Base-by-base conservation (phyloP, 37 sponge, comb jelly and placozoan genomes). In the Geodia barretti region DNA sequence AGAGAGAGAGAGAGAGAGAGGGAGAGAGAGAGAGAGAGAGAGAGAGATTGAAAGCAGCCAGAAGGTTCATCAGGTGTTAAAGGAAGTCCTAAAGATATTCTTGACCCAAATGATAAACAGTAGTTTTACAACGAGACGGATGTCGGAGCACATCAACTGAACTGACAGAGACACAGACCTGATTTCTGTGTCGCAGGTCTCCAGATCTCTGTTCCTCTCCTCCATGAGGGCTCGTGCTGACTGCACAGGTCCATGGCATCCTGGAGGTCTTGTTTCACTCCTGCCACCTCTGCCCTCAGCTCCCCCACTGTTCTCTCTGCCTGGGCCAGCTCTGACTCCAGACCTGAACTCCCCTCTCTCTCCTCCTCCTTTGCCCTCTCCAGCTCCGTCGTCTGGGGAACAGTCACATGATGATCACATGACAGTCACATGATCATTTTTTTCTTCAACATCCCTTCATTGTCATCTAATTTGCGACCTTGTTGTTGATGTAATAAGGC, bases 201-300 rank as follows among this genome's bases (percentile, higher is more conserved):
- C 33, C 33, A 87, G 70, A 60, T 81, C 82, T 30, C 35, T 66
- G 62, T 68, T 78, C 60, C 77, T 77, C 64, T 91, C 83, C 60
- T 91, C 86, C 68, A 67, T 4, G 82, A 75, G 2, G 60, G n/a
- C 64, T 86, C 87, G n/a, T 78, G 72, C 71, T 78, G 66, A 24
- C 33, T 67, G 39, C 83, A 78, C 7, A 74, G 60, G 21, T 91
- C 83, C 41, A 81, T 30, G 17, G 79, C 81, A 23, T 85, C 91
- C 40, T 66, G 67, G 28, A 91, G 43, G 65, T 86, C 72, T 60
- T 65, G 79, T 58, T 68, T 76, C 3, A 34, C 39, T 5, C 38
- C 2, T 1, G 41, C 36, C 11, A 77, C 36, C 41, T 91, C 87
- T 0, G n/a, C 37, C 61, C 80, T 81, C 19, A 90, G 58, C 21